phyloP scores from a whole-genome alignment of 1,140 invertebrate genomes.

The Liolophura sinensis region DNA sequence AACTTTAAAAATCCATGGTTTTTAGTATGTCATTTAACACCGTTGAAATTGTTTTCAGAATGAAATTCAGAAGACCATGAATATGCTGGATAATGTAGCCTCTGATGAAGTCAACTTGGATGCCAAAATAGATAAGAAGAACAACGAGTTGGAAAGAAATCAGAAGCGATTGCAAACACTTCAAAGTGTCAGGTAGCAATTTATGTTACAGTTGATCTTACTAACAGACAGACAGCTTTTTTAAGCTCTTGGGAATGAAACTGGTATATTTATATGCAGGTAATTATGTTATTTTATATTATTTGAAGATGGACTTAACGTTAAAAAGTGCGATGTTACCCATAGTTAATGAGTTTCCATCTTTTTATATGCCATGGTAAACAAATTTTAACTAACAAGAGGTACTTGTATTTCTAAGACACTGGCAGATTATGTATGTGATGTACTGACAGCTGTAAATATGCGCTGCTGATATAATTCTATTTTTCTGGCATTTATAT shows the following conservation, averaged over 20 bases:
- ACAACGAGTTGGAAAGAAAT: conserved; percentile 86
- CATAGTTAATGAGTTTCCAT: too few species aligned
- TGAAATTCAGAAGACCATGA: conserved; percentile 74
- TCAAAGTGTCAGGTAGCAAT: conserved; percentile 81
- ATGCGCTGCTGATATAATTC: too few species aligned
- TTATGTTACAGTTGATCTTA: not conserved
- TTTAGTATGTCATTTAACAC: too few species aligned
- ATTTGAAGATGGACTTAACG: too few species aligned
- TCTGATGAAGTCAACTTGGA: conserved; percentile 85
- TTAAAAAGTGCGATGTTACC: too few species aligned
- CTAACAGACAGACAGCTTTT: not conserved
- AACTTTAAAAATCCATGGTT: too few species aligned
- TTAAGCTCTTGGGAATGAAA: not conserved
- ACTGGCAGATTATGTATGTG: not conserved
- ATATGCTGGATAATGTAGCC: conserved; percentile 81
- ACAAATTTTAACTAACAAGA: not conserved
- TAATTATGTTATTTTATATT: too few species aligned
- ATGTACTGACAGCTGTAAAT: not conserved
- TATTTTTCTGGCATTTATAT: not conserved
- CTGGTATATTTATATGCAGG: too few species aligned
- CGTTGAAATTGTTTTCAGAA: conserved; percentile 43
- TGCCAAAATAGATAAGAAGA: conserved; percentile 88
- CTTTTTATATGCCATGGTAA: too few species aligned
- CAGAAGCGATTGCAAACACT: conserved; percentile 87
- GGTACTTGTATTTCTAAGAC: not conserved